phyloP scores from a whole-genome alignment of 2,888 invertebrate species.

The Linnaemya tessellans region DNA sequence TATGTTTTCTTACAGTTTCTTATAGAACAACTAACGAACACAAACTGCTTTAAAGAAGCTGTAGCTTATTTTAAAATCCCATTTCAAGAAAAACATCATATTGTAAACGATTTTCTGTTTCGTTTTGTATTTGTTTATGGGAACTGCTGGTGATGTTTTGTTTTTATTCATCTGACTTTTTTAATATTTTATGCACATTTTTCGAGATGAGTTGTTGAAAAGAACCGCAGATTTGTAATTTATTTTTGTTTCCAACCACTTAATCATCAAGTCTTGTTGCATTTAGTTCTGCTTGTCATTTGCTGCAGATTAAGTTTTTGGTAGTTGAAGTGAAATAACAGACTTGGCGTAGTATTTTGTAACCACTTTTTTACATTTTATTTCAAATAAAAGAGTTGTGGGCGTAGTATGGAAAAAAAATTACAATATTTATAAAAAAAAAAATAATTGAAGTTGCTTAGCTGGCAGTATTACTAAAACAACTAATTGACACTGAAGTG shows the following conservation, averaged over 20 bases:
- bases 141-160: constrained; percentile 23
- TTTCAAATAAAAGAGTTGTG: constrained; percentile 26
- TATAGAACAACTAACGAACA: background rate
- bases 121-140: background rate
- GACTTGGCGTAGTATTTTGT: constrained; percentile 22
- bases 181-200: constrained; percentile 32
- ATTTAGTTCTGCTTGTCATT: constrained; percentile 69
- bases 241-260: constrained; percentile 42
- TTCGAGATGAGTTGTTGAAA: constrained; percentile 55
- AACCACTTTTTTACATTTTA: background rate
- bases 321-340: constrained; percentile 23
- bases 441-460: background rate
- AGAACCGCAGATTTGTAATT: constrained; percentile 58
- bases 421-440: constrained; percentile 28
- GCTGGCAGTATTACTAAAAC: background rate
- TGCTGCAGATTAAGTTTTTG: constrained; percentile 57
- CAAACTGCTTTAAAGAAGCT: background rate
- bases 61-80: background rate
- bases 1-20: background rate
- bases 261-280: constrained; percentile 64
- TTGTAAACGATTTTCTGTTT: constrained; percentile 32
- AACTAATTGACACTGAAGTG: background rate
- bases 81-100: constrained; percentile 8
- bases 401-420: constrained; percentile 60
- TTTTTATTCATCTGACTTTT: constrained; percentile 19